Base-by-base conservation (phyloP, 2,888 invertebrate genomes). In the Atrina japonica region DNA sequence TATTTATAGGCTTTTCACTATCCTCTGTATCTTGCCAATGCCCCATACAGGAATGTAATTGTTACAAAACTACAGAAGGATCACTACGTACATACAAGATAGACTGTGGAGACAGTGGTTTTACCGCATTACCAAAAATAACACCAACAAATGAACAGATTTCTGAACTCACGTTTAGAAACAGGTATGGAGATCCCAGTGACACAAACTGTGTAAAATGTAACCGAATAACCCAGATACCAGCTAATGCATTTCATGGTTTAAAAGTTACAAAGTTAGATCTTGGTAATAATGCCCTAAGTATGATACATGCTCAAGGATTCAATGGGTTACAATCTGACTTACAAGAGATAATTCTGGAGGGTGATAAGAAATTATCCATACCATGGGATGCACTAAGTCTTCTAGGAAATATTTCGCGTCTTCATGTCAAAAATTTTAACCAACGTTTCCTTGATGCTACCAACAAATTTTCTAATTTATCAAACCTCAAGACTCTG, bases 331-430 rank as follows among this genome's bases (percentile, higher is more conserved):
- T 96, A 73, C 95, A 96, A 88, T 93, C 93, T 68, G 93, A 94
- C 18, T 92, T 97, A 74, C 94, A 94, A 71, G 96, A 96, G 91
- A 93, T 97, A 76, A 95, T 96, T 91, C 92, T 97, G 76, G 77
- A 81, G 49, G 85, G 83, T 2, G 59, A 77, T 40, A 66, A 61
- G 5, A 66, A 27, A 0, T 72, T 50, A 6, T 25, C 27, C 0
- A 64, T 73, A 23, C 76, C 78, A 50, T 76, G 67, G 47, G 18
- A 49, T 27, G 75, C 6, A 70, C 5, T 35, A 11, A 35, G 35
- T 35, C 5, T 5, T 35, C 11, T 35, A 11, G 5, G 6, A 35
- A 35, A 61, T 23, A 66, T 85, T 16, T 52, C 63, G 30, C 49
- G 56, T 16, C 74, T 84, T 3, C 53, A 78, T 64, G 56, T 84